Evolutionary conservation across 2,888 invertebrate genomes (phyloP).

Genomic region (Hypercompe scribonia): DNA sequence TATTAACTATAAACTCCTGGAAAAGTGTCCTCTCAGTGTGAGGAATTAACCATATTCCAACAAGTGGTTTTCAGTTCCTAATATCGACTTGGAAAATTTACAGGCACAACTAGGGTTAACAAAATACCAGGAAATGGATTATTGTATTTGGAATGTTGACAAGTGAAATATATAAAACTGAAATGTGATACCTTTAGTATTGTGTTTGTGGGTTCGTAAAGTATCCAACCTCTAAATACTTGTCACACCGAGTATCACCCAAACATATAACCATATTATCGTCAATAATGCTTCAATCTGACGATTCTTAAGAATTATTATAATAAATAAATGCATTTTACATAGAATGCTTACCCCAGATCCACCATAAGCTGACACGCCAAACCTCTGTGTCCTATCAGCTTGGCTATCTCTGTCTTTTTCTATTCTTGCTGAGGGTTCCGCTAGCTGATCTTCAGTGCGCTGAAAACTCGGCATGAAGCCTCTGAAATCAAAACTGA

Average conservation of each 20-base stretch:
- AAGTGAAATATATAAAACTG: not conserved
- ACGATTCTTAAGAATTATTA: not conserved
- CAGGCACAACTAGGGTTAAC: too few relatives aligned
- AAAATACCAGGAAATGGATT: too few relatives aligned
- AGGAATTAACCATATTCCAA: too few relatives aligned
- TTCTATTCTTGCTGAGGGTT: slow-evolving; percentile 77
- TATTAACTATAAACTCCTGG: too few relatives aligned
- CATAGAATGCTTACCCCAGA: slow-evolving; percentile 73
- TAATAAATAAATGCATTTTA: not conserved
- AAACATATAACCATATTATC: not conserved
- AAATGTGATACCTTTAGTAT: not conserved
- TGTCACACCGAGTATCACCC: not conserved
- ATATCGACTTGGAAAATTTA: too few relatives aligned
- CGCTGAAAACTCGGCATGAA: slow-evolving; percentile 78
- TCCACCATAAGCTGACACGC: slow-evolving; percentile 83
- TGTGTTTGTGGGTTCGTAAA: not conserved
- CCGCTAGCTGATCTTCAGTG: slow-evolving; percentile 82
- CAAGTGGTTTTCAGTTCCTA: too few relatives aligned
- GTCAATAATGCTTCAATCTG: not conserved
- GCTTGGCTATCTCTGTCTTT: slow-evolving; percentile 71
- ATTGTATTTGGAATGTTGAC: too few relatives aligned
- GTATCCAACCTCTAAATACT: not conserved
- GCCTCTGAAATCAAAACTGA: slow-evolving; percentile 74
- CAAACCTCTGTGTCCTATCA: slow-evolving; percentile 85
- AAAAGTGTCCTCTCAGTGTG: too few relatives aligned